Evolutionary conservation across 2,888 invertebrate species (phyloP), one percentile per base, ranked within the genome.

Genomic region (Pomacea canaliculata): DNA sequence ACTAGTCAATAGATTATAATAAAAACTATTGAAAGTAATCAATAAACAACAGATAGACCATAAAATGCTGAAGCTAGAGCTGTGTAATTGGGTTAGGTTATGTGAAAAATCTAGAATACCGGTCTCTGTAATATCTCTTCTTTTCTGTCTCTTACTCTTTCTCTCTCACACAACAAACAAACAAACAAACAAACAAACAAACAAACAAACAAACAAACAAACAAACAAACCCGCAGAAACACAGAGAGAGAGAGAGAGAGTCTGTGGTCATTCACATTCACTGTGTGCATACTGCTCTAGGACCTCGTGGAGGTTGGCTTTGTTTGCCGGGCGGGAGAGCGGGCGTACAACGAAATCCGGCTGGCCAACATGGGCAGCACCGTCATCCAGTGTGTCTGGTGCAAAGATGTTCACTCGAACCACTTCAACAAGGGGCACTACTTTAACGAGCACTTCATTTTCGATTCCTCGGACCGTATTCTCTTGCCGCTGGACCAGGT

Each of bases 261-360:
- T 60, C 18, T n/a, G 2, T 60, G n/a, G 18, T 19, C n/a, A 60
- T 60, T 18, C 16, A 60, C 60, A 60, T 2, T 60, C n/a, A 19
- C 3, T 60, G 18, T 60, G 60, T 60, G 5, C 60, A 18, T 60
- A 1, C 18, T n/a, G n/a, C 60, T 13, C n/a, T 37, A 73, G 73
- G 73, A 49, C 27, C 12, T 73, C 37, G 73, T 73, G 56, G 73
- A 73, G 66, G 37, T 73, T 23, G 73, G 73, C 7, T 46, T 73
- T 27, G 46, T 73, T 16, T 48, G 73, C 59, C 19, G 56, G 9
- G 66, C 73, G 7, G 73, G 73, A 5, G 66, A 73, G 56, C 19
- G 16, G 27, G 66, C 16, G 16, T 18, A 12, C 27, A 66, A 65
- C 27, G 8, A 51, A 18, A 65, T 73, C 37, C 66, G 13, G 37